phyloP scores from a whole-genome alignment of 2,797 vertebrate genomes.

The Dendrocincla tyrannina region DNA sequence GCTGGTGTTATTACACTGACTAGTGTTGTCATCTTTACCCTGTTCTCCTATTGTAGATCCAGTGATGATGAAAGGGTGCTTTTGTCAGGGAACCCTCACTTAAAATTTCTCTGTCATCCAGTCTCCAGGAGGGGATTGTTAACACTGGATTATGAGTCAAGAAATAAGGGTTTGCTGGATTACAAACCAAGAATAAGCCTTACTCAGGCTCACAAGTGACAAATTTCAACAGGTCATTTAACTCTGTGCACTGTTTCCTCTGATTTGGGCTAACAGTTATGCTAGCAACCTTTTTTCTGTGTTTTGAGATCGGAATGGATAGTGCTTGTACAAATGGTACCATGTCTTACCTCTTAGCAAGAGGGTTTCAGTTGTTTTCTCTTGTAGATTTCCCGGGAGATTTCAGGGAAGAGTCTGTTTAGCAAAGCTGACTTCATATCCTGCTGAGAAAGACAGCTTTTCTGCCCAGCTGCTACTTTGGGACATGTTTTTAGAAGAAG shows the following conservation, averaged over 20 bases:
- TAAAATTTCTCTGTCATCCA: not conserved
- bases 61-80: not conserved
- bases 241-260: not conserved
- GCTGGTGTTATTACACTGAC: not conserved
- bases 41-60: not conserved
- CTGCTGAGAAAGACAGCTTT: not conserved
- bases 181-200: not conserved
- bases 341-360: not conserved
- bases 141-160: fast-evolving
- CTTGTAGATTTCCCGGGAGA: not conserved
- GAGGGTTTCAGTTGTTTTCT: not conserved
- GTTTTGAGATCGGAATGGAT: not conserved
- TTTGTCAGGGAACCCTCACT: not conserved
- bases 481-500: not conserved
- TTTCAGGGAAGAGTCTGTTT: not conserved
- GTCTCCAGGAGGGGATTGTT: not conserved
- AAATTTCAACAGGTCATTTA: not conserved
- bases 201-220: fast-evolving
- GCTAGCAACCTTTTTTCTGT: not conserved
- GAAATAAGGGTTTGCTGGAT: not conserved
- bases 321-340: not conserved
- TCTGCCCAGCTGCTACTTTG: not conserved
- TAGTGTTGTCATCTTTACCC: not conserved
- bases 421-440: not conserved
- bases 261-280: not conserved